Conservation (phyloP, 2,797 vertebrate genomes). For the Scyliorhinus canicula region DNA sequence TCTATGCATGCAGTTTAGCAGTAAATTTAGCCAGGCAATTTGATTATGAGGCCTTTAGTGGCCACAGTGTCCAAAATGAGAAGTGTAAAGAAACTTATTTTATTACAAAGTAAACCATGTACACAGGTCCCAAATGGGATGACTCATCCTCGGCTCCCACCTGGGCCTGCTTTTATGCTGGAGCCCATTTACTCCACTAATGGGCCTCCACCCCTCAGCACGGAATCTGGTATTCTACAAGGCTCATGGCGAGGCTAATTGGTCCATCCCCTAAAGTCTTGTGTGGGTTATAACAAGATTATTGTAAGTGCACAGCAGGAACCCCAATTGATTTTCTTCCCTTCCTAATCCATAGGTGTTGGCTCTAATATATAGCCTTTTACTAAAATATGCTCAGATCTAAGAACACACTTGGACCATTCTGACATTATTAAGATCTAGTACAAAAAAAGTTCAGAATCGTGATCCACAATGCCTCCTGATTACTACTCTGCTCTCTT, state of each 20-base stretch:
- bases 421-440: neutral
- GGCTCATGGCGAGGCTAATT: no score
- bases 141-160: no score
- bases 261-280: no score
- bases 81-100: no score
- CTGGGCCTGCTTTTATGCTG: no score
- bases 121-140: no score
- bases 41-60: neutral
- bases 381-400: neutral
- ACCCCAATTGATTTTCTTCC: neutral
- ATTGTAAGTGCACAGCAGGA: neutral
- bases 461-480: neutral
- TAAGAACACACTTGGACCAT: neutral
- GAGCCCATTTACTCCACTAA: no score
- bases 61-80: no score
- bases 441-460: neutral
- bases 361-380: neutral
- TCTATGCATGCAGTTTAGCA: neutral
- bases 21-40: neutral
- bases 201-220: no score
- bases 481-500: neutral
- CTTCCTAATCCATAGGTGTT: neutral
- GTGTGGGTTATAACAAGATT: no score
- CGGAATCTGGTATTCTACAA: no score
- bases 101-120: no score